Percentiles rank a stretch among this genome's conserved stretches.
phyloP scores from a whole-genome alignment of 2,113 vertebrate species.

The Elachura formosa region DNA sequence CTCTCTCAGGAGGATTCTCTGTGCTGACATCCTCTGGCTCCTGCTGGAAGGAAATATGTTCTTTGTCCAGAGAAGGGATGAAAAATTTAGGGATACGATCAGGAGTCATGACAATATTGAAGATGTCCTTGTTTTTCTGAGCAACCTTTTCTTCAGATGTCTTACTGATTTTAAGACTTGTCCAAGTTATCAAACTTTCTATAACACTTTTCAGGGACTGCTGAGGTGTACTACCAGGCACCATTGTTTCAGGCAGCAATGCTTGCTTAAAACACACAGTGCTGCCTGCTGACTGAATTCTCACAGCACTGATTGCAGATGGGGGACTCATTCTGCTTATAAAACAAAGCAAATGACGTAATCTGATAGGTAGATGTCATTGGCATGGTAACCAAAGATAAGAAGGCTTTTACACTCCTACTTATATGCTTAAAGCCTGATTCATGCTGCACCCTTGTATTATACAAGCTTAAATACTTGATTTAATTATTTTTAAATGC shows the following conservation, averaged over 20 bases:
- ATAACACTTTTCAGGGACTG: slow-evolving; percentile 32
- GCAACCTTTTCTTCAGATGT: background rate
- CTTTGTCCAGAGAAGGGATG: slow-evolving; percentile 63
- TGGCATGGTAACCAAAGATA: slow-evolving; percentile 69
- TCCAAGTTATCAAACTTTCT: slow-evolving; percentile 53
- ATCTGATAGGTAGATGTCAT: slow-evolving; percentile 37
- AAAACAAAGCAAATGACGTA: slow-evolving; percentile 51
- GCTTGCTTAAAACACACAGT: background rate
- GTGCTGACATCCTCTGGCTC: background rate
- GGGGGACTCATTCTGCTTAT: slow-evolving; percentile 46
- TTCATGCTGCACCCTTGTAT: slow-evolving; percentile 21
- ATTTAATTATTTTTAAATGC: slow-evolving; percentile 28
- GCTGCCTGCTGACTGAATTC: slow-evolving; percentile 9
- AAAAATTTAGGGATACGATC: slow-evolving; percentile 71
- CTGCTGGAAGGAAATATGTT: background rate
- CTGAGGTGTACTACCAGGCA: background rate
- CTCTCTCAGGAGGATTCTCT: background rate
- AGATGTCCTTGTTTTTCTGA: slow-evolving; percentile 45
- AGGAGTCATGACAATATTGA: slow-evolving; percentile 67
- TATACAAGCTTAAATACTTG: slow-evolving; percentile 28
- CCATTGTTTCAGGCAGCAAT: slow-evolving; percentile 15
- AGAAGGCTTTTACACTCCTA: slow-evolving; percentile 45
- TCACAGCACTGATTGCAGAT: slow-evolving; percentile 13
- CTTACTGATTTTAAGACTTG: slow-evolving; percentile 15
- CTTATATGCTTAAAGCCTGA: slow-evolving; percentile 14